phyloP scores from a whole-genome alignment of 2,888 invertebrate genomes.

The Macrosiphum euphorbiae region DNA sequence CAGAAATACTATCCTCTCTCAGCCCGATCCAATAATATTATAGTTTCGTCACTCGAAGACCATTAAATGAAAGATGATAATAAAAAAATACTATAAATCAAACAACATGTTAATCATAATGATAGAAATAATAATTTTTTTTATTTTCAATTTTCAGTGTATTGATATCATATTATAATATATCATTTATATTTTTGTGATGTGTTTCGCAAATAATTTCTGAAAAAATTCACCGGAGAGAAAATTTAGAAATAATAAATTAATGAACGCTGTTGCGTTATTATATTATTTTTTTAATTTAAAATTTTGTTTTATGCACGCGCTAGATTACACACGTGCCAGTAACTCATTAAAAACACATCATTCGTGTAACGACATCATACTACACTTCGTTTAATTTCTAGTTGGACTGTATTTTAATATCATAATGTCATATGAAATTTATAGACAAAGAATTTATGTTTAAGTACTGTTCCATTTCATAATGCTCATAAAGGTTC shows the following conservation, averaged over 20 bases:
- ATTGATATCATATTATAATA: not conserved
- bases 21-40: not conserved
- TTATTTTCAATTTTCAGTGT: not conserved
- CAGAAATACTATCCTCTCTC: not conserved
- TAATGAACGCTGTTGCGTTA: not conserved
- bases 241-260: not conserved
- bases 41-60: not conserved
- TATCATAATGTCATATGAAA: not conserved
- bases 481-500: not conserved
- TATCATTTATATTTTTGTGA: not conserved
- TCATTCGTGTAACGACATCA: constrained; percentile 19
- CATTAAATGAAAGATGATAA: not conserved
- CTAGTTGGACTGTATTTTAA: constrained; percentile 9
- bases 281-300: not conserved
- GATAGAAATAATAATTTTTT: not conserved
- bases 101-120: not conserved
- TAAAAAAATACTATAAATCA: not conserved
- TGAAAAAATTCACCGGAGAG: not conserved
- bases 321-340: constrained; percentile 16
- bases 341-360: constrained; percentile 48
- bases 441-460: not conserved
- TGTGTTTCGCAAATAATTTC: not conserved
- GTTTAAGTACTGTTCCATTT: not conserved
- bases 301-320: constrained; percentile 9
- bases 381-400: not conserved